Conservation (phyloP, 2,797 vertebrate genomes). For the Cryptoprocta ferox region DNA sequence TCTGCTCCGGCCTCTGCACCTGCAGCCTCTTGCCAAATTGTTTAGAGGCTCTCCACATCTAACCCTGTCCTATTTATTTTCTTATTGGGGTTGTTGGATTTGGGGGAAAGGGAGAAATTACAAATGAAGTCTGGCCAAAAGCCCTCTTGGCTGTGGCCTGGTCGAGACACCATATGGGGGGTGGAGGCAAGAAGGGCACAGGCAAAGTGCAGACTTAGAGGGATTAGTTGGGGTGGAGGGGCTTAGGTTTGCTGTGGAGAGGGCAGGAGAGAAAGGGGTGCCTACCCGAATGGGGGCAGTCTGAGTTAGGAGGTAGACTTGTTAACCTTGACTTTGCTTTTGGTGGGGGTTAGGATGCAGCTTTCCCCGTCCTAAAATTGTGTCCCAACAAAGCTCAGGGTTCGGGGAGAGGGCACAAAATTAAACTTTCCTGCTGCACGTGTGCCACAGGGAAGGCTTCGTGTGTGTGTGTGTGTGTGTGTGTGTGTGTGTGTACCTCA, state of each 20-base stretch:
- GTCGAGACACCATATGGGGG: not conserved
- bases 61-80: conserved; percentile 27
- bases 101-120: not conserved
- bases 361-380: not conserved
- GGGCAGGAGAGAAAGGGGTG: conserved; percentile 5
- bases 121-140: conserved; percentile 52
- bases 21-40: conserved; percentile 49
- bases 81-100: conserved; percentile 9
- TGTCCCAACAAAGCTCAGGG: not conserved
- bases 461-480: not conserved
- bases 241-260: not conserved
- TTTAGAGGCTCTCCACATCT: not conserved
- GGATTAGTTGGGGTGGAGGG: not conserved
- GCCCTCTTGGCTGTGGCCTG: conserved; percentile 32
- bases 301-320: conserved; percentile 65
- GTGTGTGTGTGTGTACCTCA: not conserved
- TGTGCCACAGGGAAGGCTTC: not conserved
- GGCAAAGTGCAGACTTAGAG: not conserved
- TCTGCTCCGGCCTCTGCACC: conserved; percentile 40
- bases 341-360: not conserved
- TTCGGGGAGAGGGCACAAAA: not conserved
- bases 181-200: not conserved
- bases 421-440: conserved; percentile 5
- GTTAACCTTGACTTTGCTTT: conserved; percentile 87
- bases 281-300: not conserved